A percentile compares a stretch with the other conserved stretches of the same genome.
Evolutionary conservation across 2,797 vertebrate genomes (phyloP).

Genomic region (Phoxinus dragarum): DNA sequence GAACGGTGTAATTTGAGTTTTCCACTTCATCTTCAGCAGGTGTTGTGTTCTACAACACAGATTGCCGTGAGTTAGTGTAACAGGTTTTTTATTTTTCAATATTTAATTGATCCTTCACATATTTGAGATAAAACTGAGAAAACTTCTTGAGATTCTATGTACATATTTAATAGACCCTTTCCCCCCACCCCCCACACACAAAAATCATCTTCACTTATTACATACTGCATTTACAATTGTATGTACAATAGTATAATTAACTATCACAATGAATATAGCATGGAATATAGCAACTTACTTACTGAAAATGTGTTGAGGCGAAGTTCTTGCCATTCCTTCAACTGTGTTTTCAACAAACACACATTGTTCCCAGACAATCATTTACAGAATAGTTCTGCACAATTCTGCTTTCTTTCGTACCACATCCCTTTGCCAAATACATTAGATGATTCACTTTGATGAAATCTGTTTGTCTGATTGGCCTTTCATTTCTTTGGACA

Average conservation of each 20-base stretch:
- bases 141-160: conserved; percentile 65
- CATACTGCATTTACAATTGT: conserved; percentile 79
- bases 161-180: conserved; percentile 77
- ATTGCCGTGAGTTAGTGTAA: background rate
- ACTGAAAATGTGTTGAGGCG: conserved; percentile 51
- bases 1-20: background rate
- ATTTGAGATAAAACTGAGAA: conserved; percentile 47
- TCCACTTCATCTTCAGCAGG: background rate
- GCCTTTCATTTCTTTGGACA: conserved; percentile 32
- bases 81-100: background rate
- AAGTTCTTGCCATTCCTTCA: conserved; percentile 24
- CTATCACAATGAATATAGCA: conserved; percentile 75
- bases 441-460: conserved; percentile 27
- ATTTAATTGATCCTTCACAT: conserved; percentile 17
- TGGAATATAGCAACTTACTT: conserved; percentile 65
- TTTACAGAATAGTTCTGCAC: conserved; percentile 31
- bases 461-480: conserved; percentile 13
- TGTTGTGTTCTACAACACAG: background rate
- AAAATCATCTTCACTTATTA: conserved; percentile 78
- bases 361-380: conserved; percentile 1
- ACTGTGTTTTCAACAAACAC: conserved; percentile 3
- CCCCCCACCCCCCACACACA: conserved; percentile 64
- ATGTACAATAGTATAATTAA: conserved; percentile 82
- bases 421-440: conserved; percentile 7
- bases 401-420: conserved; percentile 24